Evolutionary conservation across 37 sponge, comb jelly and placozoan genomes (phyloP).

Genomic region (Oopsacas minuta): DNA sequence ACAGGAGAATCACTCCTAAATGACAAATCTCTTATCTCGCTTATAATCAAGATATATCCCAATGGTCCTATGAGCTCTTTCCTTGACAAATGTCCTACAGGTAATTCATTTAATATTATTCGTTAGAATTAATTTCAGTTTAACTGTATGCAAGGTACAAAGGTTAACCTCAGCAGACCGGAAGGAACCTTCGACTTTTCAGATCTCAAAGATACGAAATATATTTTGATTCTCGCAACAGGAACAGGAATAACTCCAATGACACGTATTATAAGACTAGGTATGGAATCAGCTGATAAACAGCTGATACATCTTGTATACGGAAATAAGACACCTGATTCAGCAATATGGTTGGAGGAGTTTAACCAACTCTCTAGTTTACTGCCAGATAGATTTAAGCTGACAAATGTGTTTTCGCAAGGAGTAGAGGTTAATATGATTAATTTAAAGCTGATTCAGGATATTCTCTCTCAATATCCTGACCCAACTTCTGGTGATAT

Average conservation of each 20-base stretch:
- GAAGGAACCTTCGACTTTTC: constrained; percentile 46
- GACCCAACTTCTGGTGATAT: not conserved
- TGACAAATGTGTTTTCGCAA: not conserved
- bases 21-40: constrained; percentile 25
- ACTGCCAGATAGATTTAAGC: not conserved
- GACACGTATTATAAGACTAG: not conserved
- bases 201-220: not conserved
- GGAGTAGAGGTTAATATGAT: not conserved
- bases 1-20: not conserved
- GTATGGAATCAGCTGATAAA: not conserved
- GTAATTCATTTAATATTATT: not conserved
- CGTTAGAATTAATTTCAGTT: not conserved
- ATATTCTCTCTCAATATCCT: not conserved
- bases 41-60: constrained; percentile 66
- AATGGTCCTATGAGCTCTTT: constrained; percentile 29
- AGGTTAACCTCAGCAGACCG: constrained; percentile 43
- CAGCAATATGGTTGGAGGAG: not conserved
- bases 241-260: constrained; percentile 50
- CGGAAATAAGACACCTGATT: not conserved
- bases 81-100: not conserved
- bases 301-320: not conserved
- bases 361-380: not conserved
- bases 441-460: not conserved
- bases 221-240: constrained; percentile 48
- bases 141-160: constrained; percentile 22